These are phyloP conservation scores for Nomada lathburiana DNA, from an alignment of 2,888 invertebrate species.

Conservation along the genomic window DNA sequence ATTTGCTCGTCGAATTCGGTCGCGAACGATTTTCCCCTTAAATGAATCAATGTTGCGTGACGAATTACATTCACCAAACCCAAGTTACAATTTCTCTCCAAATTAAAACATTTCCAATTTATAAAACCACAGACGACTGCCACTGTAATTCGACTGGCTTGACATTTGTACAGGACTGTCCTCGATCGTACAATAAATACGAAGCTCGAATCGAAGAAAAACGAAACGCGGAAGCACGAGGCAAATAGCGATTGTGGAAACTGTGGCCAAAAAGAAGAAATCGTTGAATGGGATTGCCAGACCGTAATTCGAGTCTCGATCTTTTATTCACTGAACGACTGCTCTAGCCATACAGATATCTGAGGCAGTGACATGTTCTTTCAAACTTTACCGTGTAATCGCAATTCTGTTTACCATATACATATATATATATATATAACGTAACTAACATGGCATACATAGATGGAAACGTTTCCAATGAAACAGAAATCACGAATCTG, in stretches of 20 bases:
- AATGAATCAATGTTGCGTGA: no score
- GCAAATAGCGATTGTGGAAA: background rate
- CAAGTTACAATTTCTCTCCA: no score
- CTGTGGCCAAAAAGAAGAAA: background rate
- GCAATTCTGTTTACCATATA: no score
- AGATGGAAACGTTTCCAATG: no score
- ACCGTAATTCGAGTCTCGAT: background rate
- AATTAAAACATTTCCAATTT: no score
- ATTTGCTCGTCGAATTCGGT: background rate
- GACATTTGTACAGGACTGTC: background rate
- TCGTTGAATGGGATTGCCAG: background rate
- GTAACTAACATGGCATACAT: no score
- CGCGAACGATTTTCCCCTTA: background rate
- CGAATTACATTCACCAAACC: no score
- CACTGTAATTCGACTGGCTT: background rate
- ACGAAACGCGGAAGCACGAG: background rate
- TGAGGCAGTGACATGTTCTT: background rate
- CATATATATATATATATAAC: no score
- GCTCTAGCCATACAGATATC: background rate
- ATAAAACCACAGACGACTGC: background rate
- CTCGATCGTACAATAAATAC: background rate
- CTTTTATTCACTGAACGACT: background rate
- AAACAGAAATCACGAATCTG: no score
- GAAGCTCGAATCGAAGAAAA: constrained; percentile 2
- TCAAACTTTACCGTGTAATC: background rate